Base-by-base conservation (phyloP, 2,797 vertebrate species). In the Gymnopithys bicolor region DNA sequence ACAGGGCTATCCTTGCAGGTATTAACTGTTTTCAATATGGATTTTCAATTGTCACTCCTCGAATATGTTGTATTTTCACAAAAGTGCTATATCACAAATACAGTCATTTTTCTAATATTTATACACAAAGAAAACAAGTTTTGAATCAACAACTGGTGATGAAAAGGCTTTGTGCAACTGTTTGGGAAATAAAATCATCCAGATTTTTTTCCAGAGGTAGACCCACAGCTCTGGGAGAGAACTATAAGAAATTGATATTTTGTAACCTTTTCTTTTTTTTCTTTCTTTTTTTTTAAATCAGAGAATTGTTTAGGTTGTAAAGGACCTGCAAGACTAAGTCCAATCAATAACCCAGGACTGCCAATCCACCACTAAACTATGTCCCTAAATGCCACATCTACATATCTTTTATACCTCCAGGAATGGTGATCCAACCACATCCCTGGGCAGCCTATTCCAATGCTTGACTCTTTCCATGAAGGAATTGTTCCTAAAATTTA, bases 91-190 rank as follows among this genome's bases (percentile, higher is more conserved):
- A 53, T 55, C 16, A 43, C 11, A 79, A 64, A 46, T 21, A 30
- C 7, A 55, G 17, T 19, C 4, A 4, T 81, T 84, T 74, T 58
- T 16, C 35, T 28, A 24, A 30, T 67, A 8, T 33, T 15, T 56
- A 9, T 28, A 52, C 9, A 64, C 14, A 23, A 0, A n/a, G 13
- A 43, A 56, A 68, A 6, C 7, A 63, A n/a, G 18, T 68, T 68
- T 68, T 45, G 13, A 56, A 49, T 24, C 45, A 48, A 30, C 21
- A 84, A 30, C 13, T 70, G 56, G 19, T 56, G 37, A 45, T 70
- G 16, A 11, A 69, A 56, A 0, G 0, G 11, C 32, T 43, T 19
- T 30, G 32, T 45, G 13, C 1, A 82, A 18, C 48, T 43, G 7
- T 18, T n/a, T 32, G 13, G 18, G 35, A 37, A 63, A 33, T 15